phyloP scores from a whole-genome alignment of 92 coral and sea anemone genomes.

The Diadumene lineata region DNA sequence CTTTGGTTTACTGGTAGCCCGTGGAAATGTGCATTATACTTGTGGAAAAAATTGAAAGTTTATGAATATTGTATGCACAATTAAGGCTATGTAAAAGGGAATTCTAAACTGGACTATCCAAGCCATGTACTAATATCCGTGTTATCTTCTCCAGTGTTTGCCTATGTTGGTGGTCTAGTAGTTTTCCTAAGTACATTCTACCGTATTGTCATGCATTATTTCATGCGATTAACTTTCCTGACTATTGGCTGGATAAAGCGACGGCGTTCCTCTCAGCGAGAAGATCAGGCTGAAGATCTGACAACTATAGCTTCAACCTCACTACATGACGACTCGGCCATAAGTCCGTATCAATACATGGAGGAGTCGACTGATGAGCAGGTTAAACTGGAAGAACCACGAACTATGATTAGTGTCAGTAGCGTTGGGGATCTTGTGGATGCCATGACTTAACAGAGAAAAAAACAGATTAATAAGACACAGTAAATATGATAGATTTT shows the following conservation, averaged over 20 bases:
- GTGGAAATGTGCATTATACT: too few relatives aligned
- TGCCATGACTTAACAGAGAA: conserved; percentile 12
- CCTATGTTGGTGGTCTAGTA: conserved; percentile 94
- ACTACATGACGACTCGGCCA: conserved; percentile 3
- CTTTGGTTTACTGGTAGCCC: too few relatives aligned
- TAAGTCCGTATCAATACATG: conserved; percentile 32
- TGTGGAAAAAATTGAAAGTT: too few relatives aligned
- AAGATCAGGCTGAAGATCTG: neutral
- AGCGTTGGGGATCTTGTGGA: conserved; percentile 16
- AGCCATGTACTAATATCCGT: too few relatives aligned
- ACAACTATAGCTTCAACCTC: neutral
- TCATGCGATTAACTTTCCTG: conserved; percentile 56
- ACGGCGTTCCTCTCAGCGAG: neutral
- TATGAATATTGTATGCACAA: too few relatives aligned
- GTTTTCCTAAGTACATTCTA: conserved; percentile 88
- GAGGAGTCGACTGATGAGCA: conserved; percentile 18
- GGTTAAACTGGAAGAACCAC: neutral
- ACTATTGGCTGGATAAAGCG: conserved; percentile 60
- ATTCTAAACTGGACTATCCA: too few relatives aligned
- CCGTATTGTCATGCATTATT: conserved; percentile 78
- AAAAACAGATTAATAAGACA: too few relatives aligned
- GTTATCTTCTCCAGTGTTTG: conserved; percentile 57
- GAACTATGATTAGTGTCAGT: neutral
- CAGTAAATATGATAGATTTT: too few relatives aligned
- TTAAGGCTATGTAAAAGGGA: too few relatives aligned